phyloP scores from a whole-genome alignment of 2,113 vertebrate species.

The Tetrax tetrax region DNA sequence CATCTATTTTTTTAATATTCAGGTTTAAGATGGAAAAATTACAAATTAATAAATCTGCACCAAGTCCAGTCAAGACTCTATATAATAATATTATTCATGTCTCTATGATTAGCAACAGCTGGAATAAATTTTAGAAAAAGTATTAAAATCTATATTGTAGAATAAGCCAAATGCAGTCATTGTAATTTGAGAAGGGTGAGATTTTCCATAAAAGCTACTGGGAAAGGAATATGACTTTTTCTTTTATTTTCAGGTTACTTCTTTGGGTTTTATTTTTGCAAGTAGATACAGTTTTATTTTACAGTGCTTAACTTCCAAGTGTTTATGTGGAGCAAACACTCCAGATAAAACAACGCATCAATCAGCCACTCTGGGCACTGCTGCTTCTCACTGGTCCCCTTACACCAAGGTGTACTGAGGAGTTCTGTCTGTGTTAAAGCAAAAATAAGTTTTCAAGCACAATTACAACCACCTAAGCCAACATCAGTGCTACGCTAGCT shows the following conservation, averaged over 20 bases:
- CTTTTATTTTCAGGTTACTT: background rate
- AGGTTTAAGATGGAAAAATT: slow-evolving; percentile 19
- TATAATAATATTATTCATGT: slow-evolving; percentile 15
- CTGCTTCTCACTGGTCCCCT: background rate
- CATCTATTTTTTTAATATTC: slow-evolving; percentile 35
- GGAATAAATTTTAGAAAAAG: slow-evolving; percentile 38
- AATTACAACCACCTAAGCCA: background rate
- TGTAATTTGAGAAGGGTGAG: slow-evolving; percentile 15
- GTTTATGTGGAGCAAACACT: background rate
- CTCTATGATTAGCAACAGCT: slow-evolving; percentile 36
- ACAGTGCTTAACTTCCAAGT: background rate
- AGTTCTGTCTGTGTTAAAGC: background rate
- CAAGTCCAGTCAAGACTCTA: background rate
- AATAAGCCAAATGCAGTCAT: background rate
- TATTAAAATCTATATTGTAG: background rate
- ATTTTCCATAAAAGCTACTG: slow-evolving; percentile 3
- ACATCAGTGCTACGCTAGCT: background rate
- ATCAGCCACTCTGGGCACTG: background rate
- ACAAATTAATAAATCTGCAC: slow-evolving; percentile 46
- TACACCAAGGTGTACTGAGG: background rate
- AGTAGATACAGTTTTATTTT: background rate
- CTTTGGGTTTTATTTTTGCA: background rate
- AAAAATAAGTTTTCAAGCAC: background rate
- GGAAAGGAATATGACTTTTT: background rate
- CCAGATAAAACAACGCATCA: background rate